phyloP scores from a whole-genome alignment of 1,140 invertebrate species.

The Leptinotarsa defecta region DNA sequence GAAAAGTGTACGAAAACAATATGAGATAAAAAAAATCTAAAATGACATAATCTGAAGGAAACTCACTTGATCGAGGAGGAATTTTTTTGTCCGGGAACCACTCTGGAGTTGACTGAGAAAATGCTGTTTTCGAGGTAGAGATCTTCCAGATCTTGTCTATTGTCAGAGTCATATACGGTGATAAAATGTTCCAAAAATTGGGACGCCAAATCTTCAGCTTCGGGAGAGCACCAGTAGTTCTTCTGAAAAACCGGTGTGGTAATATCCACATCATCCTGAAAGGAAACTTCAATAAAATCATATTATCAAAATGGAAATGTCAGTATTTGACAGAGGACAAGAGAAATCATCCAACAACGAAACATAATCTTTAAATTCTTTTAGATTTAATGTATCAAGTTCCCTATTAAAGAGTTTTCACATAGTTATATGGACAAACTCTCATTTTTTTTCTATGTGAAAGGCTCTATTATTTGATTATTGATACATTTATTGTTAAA shows the following conservation, averaged over 20 bases:
- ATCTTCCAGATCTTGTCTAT: background rate
- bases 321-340: background rate
- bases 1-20: no score
- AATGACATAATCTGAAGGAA: no score
- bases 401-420: no score
- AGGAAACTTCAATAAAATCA: background rate
- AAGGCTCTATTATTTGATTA: no score
- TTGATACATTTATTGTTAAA: no score
- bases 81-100: constrained; percentile 11
- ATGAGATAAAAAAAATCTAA: no score
- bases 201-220: constrained; percentile 3
- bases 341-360: background rate
- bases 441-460: no score
- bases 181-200: constrained; percentile 19
- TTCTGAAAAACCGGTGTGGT: background rate
- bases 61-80: constrained; percentile 8
- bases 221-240: constrained; percentile 5
- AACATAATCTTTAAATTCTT: background rate
- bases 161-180: constrained; percentile 19
- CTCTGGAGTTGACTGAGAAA: constrained; percentile 20
- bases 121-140: constrained; percentile 10
- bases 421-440: no score
- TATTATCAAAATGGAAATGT: no score
- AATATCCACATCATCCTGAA: constrained; percentile 18
- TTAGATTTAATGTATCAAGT: background rate